phyloP scores from a whole-genome alignment of 2,888 invertebrate species.

The Ametastegia equiseti region DNA sequence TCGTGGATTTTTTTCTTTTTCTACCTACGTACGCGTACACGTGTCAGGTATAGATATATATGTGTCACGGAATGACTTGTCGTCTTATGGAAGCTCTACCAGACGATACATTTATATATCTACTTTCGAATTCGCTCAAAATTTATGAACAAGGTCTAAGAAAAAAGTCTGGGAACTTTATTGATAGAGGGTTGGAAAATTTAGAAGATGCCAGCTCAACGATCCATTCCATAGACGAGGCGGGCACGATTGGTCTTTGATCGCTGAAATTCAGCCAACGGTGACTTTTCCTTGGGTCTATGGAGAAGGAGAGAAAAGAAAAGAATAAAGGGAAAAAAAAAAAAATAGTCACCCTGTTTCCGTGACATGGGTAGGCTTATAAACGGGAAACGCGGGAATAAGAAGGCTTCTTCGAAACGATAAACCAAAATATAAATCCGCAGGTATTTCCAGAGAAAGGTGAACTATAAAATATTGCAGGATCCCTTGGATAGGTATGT shows the following conservation, averaged over 20 bases:
- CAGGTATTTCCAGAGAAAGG: constrained; percentile 17
- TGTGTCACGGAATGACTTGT: not conserved
- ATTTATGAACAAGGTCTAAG: constrained; percentile 31
- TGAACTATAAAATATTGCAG: constrained; percentile 31
- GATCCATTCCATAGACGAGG: not conserved
- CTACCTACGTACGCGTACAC: not conserved
- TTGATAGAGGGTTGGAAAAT: constrained; percentile 23
- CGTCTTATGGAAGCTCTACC: not conserved
- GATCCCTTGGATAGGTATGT: not conserved
- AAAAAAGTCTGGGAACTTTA: not conserved
- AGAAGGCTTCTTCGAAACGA: constrained; percentile 25
- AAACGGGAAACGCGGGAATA: not conserved
- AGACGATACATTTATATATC: not conserved
- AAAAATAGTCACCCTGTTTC: not conserved
- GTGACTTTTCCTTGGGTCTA: not conserved
- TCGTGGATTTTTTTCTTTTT: not conserved
- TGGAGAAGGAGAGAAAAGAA: no score
- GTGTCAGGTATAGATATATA: not conserved
- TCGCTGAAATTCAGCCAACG: not conserved
- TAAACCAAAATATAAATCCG: constrained; percentile 42
- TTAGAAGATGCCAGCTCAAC: not conserved
- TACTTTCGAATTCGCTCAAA: not conserved
- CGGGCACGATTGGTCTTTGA: not conserved
- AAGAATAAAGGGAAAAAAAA: no score
- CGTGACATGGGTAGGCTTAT: constrained; percentile 26